Evolutionary conservation across 2,888 invertebrate genomes (phyloP), one percentile per base, ranked within the genome.

Genomic region (Tupiocoris notatus): DNA sequence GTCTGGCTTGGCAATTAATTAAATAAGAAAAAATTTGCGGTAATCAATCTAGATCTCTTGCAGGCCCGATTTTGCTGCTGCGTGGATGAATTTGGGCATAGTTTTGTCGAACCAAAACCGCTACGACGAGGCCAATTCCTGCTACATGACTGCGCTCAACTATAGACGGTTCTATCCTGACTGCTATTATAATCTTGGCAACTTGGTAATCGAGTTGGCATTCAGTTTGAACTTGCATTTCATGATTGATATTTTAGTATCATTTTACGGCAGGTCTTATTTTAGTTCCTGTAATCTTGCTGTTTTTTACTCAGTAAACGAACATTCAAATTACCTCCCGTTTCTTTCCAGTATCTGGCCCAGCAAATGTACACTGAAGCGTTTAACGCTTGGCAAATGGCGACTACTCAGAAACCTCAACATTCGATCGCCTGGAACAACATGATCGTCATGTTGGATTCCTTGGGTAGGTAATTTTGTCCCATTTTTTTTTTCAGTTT

Each of bases 81-180:
- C 97, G 0, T 98, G 97, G 97, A 98, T 98, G 97, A 98, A 98
- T 85, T 86, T 98, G 71, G 98, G 97, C 17, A 97, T 98, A 81
- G 93, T 96, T 25, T 88, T 95, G 79, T 91, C 95, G 0, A 88
- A 90, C 57, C 86, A 90, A 67, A 89, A 90, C 80, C 88, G 91
- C 78, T 88, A 88, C 78, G 83, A 87, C 1, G 90, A 92, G 82
- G 92, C 97, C 0, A 89, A 93, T 82, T 82, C 83, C 18, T 93
- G 95, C 81, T 98, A 97, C 83, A 85, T 88, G 81, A 91, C 87
- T 71, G 97, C 98, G 0, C 85, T 98, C 1, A 86, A 85, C 39
- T 88, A 92, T 83, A 87, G 96, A 58, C 88, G 87, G 68, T 89
- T 89, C 78, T 98, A 97, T 85, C 92, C 97, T 0, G 95, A 97